phyloP scores from a whole-genome alignment of 2,797 vertebrate genomes.

The Danio choprae region DNA sequence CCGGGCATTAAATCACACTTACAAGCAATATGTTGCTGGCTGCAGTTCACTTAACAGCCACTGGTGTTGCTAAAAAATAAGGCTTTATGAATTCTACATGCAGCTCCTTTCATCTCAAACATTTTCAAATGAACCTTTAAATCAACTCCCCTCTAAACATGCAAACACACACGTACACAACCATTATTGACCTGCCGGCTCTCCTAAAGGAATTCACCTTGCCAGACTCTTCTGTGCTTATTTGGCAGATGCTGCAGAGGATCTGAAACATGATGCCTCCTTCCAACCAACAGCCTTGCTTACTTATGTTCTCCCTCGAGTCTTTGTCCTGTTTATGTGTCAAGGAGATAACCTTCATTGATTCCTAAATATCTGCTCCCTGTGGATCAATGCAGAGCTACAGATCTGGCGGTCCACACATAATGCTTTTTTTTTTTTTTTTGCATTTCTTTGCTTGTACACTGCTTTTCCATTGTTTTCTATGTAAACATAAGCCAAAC shows the following conservation, averaged over 20 bases:
- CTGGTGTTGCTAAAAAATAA: not conserved
- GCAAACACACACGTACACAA: constrained; percentile 38
- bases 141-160: constrained; percentile 9
- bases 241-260: constrained; percentile 72
- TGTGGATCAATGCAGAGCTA: constrained; percentile 66
- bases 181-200: constrained; percentile 58
- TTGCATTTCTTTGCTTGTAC: not conserved
- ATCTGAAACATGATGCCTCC: constrained; percentile 66
- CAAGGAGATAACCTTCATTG: constrained; percentile 63
- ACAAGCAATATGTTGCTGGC: not conserved
- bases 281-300: constrained; percentile 27
- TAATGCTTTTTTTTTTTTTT: not conserved
- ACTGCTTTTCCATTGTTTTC: too few species aligned
- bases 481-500: too few species aligned
- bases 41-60: constrained; percentile 4
- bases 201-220: constrained; percentile 64
- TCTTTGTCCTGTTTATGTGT: constrained; percentile 51
- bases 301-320: not conserved
- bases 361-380: constrained; percentile 59
- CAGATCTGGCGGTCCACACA: not conserved
- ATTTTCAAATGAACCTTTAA: not conserved
- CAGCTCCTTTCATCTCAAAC: not conserved
- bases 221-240: constrained; percentile 59
- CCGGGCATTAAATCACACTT: not conserved
- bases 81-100: not conserved